A percentile compares a stretch with the other conserved stretches of the same genome.
Evolutionary conservation across 2,888 invertebrate genomes (phyloP).

Genomic region (Pristionchus arcanus): DNA sequence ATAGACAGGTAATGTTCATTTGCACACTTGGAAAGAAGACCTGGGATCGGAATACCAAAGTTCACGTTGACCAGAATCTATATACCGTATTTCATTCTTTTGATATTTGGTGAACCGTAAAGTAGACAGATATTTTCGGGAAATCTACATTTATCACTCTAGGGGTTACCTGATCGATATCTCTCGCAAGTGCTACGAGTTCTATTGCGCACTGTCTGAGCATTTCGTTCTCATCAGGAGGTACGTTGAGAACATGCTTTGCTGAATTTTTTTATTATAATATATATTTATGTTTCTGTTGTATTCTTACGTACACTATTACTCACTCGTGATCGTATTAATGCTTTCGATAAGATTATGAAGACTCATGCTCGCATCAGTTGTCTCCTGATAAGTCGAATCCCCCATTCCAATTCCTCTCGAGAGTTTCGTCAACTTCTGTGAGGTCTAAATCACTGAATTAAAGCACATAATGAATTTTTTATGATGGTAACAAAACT

Average conservation of each 20-base stretch:
- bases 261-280: conserved; percentile 60
- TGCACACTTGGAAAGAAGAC: too few relatives aligned
- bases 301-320: neutral
- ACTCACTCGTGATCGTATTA: conserved; percentile 44
- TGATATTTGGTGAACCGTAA: too few relatives aligned
- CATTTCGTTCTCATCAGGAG: conserved; percentile 68
- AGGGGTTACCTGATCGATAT: conserved; percentile 64
- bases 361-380: neutral
- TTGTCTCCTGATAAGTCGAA: conserved; percentile 15
- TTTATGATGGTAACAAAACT: neutral
- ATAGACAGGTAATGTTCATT: too few relatives aligned
- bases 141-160: too few relatives aligned
- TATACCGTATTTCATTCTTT: too few relatives aligned
- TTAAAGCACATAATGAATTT: too few relatives aligned
- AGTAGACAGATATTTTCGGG: too few relatives aligned
- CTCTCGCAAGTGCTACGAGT: conserved; percentile 59
- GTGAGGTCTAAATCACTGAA: neutral
- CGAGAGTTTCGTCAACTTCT: neutral
- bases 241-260: conserved; percentile 66
- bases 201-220: conserved; percentile 64
- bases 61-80: too few relatives aligned
- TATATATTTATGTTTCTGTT: neutral
- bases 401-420: conserved; percentile 16
- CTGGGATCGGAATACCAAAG: too few relatives aligned
- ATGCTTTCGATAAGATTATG: conserved; percentile 3